These are phyloP conservation scores for Silurus aristotelis DNA, from an alignment of 2,797 vertebrate species.

Conservation along the genomic window DNA sequence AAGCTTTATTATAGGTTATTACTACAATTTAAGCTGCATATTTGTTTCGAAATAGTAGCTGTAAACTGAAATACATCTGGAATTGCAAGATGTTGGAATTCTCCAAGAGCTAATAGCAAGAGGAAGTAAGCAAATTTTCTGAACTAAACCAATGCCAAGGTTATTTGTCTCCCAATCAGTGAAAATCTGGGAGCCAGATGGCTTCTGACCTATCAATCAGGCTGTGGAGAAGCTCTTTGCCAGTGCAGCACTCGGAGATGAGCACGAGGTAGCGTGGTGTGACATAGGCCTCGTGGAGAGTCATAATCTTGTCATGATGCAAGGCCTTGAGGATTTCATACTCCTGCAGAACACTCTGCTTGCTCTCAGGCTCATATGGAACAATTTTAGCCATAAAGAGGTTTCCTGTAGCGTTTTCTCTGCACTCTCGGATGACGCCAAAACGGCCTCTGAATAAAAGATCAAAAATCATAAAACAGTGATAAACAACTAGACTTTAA, in stretches of 20 bases:
- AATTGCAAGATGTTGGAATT: neutral
- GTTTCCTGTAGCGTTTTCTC: conserved; percentile 92
- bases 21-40: neutral
- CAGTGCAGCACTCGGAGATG: conserved; percentile 90
- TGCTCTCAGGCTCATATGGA: conserved; percentile 87
- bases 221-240: conserved; percentile 93
- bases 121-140: conserved; percentile 1
- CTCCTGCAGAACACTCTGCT: conserved; percentile 88
- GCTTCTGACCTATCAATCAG: conserved; percentile 87
- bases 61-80: neutral
- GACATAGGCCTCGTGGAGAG: conserved; percentile 94
- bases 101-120: neutral
- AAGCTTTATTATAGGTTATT: neutral
- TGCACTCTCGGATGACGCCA: conserved; percentile 91
- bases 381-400: conserved; percentile 97
- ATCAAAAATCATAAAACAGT: neutral
- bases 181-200: conserved; percentile 1
- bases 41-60: neutral
- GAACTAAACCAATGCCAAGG: neutral
- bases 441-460: conserved; percentile 84
- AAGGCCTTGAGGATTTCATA: conserved; percentile 94
- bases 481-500: neutral
- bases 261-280: conserved; percentile 97
- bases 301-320: conserved; percentile 92
- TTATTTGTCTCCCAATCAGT: neutral